Base-by-base conservation (phyloP, 2,888 invertebrate species). In the Pomacea canaliculata region DNA sequence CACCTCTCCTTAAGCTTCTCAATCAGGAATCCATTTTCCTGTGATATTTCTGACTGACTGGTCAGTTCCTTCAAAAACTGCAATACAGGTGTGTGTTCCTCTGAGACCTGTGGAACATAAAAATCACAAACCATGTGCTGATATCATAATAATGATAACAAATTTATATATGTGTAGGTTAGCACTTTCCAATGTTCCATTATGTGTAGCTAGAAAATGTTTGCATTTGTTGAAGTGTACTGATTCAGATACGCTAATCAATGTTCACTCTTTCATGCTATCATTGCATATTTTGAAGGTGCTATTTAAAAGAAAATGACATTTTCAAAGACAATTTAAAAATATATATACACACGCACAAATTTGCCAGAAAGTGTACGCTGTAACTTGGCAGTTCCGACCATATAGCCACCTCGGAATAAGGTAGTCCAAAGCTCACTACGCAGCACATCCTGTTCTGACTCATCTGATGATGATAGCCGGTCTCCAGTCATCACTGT, bases 351-450 rank as follows among this genome's bases (percentile, higher is more conserved):
- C 1, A 56, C 51, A 56, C 86, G 85, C 82, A 89, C 89, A 82
- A 85, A 85, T 84, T 84, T 88, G 49, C 89, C 89, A 9, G 90
- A 90, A 62, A 90, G 84, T 3, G 90, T 88, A 49, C 88, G 73
- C 82, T 89, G 87, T 63, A 90, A 82, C 79, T 86, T 88, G 60
- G 86, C 87, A 56, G 51, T 56, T 56, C 51, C 51, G 27, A 85
- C 83, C 83, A 85, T 86, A 78, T 89, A 89, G 8, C 90, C 90
- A 37, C 88, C 90, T 23, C 89, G 80, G 80, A 90, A 90, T 76
- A 90, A 76, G 0, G 90, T 88, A 5, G 88, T 88, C 90, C 90
- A 90, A 73, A 90, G 81, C 62, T 89, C 89, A 81, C 89, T 89
- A 18, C 85, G 81, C 49, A 90, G 83, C 76, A 90, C 82, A 76